Base-by-base conservation (phyloP, 1,140 invertebrate genomes). In the Tyrophagus putrescentiae region DNA sequence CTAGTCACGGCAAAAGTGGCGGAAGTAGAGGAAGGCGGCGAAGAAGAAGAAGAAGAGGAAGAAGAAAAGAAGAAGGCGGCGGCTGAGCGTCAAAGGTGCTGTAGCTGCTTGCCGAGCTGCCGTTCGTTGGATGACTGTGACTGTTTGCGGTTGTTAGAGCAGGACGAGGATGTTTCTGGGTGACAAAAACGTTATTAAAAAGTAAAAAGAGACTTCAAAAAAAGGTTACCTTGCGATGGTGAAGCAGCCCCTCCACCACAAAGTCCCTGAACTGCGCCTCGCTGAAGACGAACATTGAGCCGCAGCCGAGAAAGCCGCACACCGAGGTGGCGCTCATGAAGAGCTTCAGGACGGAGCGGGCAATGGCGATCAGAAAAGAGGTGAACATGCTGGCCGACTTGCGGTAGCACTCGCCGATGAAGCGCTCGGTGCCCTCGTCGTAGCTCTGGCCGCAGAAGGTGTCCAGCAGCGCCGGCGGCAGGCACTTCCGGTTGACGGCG, bases 211-310 rank as follows among this genome's bases (percentile, higher is more conserved):
- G n/a, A n/a, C n/a, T n/a, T n/a, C n/a, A n/a, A n/a, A n/a, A n/a
- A n/a, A n/a, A n/a, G n/a, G n/a, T n/a, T n/a, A n/a, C n/a, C n/a
- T n/a, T n/a, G n/a, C n/a, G n/a, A n/a, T n/a, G n/a, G n/a, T n/a
- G n/a, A 73, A 59, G n/a, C n/a, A 73, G 70, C 63, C 77, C 72
- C n/a, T 33, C 27, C 9, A 54, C 11, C n/a, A 7, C 13, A 54
- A 54, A 54, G 9, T 28, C 27, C 27, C 27, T 34, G 61, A 90
- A 82, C 68, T 93, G 88, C 23, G 77, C 70, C 29, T 76, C 72
- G 0, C 88, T 93, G 64, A 90, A 80, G 1, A 95, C 85, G 73
- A 92, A 92, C 90, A 94, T 94, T 0, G 87, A 90, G 16, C 90
- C 90, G 41, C 89, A 76, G 18, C 82, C 79, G 7, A 93, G 73